Evolutionary conservation across 2,113 vertebrate species (phyloP), one percentile per base, ranked within the genome.

Genomic region (Trochalopteron elliotii): DNA sequence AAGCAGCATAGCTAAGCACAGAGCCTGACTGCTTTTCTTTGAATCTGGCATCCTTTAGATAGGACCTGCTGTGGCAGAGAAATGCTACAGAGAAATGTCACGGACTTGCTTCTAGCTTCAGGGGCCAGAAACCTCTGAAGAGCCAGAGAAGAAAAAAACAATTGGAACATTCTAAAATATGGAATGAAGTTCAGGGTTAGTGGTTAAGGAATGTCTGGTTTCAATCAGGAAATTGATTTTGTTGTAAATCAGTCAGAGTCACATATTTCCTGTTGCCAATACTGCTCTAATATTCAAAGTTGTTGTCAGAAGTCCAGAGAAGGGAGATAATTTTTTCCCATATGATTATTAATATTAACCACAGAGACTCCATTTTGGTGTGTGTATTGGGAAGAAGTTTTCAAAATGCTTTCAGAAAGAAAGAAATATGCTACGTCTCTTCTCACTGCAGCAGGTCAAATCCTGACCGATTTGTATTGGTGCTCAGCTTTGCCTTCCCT

Each of bases 161-260:
- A 50, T 15, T 7, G 22, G 5, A 72, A 53, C 22, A 28, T 52
- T 83, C 90, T 19, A 70, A 90, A 95, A 52, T 42, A 28, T 17
- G 30, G 55, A 83, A 63, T 65, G 37, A 74, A 92, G 16, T 63
- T 94, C 59, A 59, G 55, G 33, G 35, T 86, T 93, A 67, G 88
- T 92, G 52, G 35, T 86, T 95, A 82, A 90, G 76, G 16, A 83
- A 90, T 90, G 63, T 90, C 83, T 95, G 72, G n/a, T 93, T 97
- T 97, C 59, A 93, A 52, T 92, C 50, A 93, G 49, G 45, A 94
- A 88, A 94, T 69, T 63, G 79, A 93, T 95, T 95, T 89, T 90
- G 4, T 83, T 95, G 55, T 93, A 77, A 70, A 92, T 93, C 75
- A 69, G 59, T 80, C 84, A 80, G 44, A 92, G 35, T 81, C 59